Evolutionary conservation across 2,888 invertebrate species (phyloP).

Genomic region (Amblyjoppa proteus): DNA sequence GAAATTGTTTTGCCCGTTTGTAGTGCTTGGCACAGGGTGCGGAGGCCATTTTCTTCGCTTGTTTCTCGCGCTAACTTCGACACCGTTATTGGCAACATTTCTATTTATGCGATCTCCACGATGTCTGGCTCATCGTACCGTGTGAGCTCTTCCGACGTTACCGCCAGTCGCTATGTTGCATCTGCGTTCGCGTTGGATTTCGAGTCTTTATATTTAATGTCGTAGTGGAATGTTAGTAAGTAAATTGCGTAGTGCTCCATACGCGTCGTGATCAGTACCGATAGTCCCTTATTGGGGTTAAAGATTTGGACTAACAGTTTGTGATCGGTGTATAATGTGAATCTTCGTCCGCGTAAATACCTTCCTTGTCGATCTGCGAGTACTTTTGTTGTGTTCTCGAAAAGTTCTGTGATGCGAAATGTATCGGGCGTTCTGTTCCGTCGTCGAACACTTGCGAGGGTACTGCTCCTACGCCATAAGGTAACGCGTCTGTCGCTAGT

Average conservation of each 20-base stretch:
- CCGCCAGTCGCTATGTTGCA: slow-evolving; percentile 23
- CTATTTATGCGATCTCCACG: slow-evolving; percentile 22
- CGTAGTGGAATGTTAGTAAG: slow-evolving; percentile 60
- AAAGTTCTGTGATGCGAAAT: too few species aligned
- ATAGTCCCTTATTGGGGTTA: too few species aligned
- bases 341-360: too few species aligned
- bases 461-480: too few species aligned
- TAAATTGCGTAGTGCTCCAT: slow-evolving; percentile 75
- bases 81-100: slow-evolving; percentile 34
- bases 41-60: background rate
- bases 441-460: too few species aligned
- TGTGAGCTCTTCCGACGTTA: background rate
- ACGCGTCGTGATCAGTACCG: too few species aligned
- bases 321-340: too few species aligned
- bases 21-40: background rate
- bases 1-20: background rate
- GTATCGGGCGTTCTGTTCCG: too few species aligned
- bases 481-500: too few species aligned
- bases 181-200: slow-evolving; percentile 48
- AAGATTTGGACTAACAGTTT: too few species aligned
- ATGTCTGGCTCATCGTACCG: slow-evolving; percentile 24
- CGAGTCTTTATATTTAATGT: slow-evolving; percentile 47
- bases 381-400: too few species aligned
- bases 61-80: slow-evolving; percentile 14
- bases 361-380: too few species aligned